Percentiles rank a stretch among this genome's conserved stretches.
Conservation (phyloP, 2,113 vertebrate species). For the Tricholaema leucomelas region DNA sequence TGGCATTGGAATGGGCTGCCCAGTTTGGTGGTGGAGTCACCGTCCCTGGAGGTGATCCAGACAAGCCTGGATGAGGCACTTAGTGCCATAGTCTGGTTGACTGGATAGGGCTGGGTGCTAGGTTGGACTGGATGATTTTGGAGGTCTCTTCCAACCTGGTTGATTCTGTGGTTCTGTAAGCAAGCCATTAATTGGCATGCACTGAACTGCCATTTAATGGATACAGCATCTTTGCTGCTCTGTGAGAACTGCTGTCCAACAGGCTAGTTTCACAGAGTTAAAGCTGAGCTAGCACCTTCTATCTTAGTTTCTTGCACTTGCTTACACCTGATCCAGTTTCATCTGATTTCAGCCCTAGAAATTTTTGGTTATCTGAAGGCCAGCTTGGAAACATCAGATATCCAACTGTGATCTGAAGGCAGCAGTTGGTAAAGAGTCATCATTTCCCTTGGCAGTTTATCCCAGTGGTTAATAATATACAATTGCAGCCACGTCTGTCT, state of each 20-base stretch:
- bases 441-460: not conserved
- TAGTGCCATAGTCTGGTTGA: no score
- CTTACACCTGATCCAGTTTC: not conserved
- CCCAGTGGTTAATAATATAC: not conserved
- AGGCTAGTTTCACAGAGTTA: not conserved
- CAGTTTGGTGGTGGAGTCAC: no score
- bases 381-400: not conserved
- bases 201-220: not conserved
- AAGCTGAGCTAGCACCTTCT: not conserved
- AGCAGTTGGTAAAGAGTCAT: not conserved
- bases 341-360: not conserved
- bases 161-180: no score
- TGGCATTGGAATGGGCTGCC: no score
- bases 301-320: not conserved
- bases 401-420: not conserved
- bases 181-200: not conserved
- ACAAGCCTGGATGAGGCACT: no score
- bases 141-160: no score
- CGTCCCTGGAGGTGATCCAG: not conserved
- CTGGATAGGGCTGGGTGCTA: no score
- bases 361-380: not conserved
- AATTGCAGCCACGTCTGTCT: not conserved
- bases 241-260: not conserved
- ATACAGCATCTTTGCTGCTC: not conserved
- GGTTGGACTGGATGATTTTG: no score